Evolutionary conservation across 1,140 invertebrate species (phyloP), one percentile per base, ranked within the genome.

Genomic region (Ceratosolen solmsi): DNA sequence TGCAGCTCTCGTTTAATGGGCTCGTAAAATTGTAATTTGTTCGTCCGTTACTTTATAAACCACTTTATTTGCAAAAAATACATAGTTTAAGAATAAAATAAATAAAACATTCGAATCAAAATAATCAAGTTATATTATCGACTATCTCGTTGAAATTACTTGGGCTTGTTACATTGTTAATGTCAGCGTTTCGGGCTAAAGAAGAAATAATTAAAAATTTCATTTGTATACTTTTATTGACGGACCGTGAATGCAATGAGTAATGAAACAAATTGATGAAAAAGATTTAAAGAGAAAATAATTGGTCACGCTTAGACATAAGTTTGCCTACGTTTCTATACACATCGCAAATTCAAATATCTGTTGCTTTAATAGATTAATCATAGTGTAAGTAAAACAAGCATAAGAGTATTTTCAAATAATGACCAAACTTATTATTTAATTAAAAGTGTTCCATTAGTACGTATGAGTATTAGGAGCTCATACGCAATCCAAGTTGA

Each of bases 11-110:
- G 46, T 22, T 73, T 73, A 73, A 73, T 25, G 71, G 49, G 25
- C 49, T 73, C 27, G 27, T 73, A 73, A 54, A 73, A 22, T 56
- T 49, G 27, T 73, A 73, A 73, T 73, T 73, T 33, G 71, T 73
- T 73, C 71, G 7, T 30, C n/a, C 30, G 46, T 54, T 36, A 54
- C 27, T 5, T 33, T 54, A 54, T 73, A 41, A 49, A 30, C 11
- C 25, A 27, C 15, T 49, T 71, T 30, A 49, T 30, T 49, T 20
- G 13, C n/a, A 71, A 71, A 49, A 70, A 63, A 27, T 7, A 54
- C 51, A 22, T 54, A 22, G 13, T 22, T 22, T 54, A 2, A 15
- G 11, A 54, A 22, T 22, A 54, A 22, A 22, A 15, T 22, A 54
- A 15, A 54, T 15, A 54, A 54, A 17, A 54, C 51, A 54, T 54